phyloP scores from a whole-genome alignment of 2,888 invertebrate genomes.

The Bugula neritina region DNA sequence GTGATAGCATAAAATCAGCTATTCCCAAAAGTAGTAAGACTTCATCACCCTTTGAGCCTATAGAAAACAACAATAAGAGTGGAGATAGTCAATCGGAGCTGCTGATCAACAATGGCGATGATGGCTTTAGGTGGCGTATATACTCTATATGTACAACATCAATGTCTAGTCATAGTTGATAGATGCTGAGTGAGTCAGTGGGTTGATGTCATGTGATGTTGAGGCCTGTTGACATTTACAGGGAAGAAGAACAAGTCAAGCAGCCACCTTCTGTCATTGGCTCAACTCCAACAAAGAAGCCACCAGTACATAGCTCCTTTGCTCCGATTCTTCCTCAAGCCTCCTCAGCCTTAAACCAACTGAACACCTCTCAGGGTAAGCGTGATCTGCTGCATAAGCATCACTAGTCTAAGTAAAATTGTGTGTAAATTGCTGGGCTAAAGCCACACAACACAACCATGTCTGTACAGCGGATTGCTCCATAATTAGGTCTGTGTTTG shows the following conservation, averaged over 20 bases:
- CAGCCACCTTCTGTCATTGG: slow-evolving; percentile 5
- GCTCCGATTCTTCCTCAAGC: slow-evolving; percentile 1
- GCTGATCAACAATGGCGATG: slow-evolving; percentile 16
- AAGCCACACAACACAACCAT: no score
- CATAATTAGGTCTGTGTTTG: no score
- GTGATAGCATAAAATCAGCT: neutral
- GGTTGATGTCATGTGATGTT: no score
- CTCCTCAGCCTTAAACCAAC: neutral
- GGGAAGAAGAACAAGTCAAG: slow-evolving; percentile 3
- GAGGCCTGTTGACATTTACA: neutral
- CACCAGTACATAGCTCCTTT: neutral
- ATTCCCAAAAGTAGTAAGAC: slow-evolving; percentile 7
- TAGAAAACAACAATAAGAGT: slow-evolving; percentile 22
- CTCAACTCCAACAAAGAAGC: slow-evolving; percentile 23
- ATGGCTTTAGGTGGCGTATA: neutral
- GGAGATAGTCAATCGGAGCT: slow-evolving; percentile 20
- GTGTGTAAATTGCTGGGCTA: no score
- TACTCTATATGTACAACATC: neutral
- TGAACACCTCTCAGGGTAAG: slow-evolving; percentile 20
- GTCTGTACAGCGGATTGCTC: no score
- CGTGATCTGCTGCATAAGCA: no score
- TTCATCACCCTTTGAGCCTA: slow-evolving; percentile 18
- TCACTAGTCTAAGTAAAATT: no score
- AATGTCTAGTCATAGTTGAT: neutral
- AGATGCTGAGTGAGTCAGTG: no score